Percentiles rank a stretch among this genome's conserved stretches.
Evolutionary conservation across 2,113 vertebrate genomes (phyloP).

Genomic region (Dinomys branickii): DNA sequence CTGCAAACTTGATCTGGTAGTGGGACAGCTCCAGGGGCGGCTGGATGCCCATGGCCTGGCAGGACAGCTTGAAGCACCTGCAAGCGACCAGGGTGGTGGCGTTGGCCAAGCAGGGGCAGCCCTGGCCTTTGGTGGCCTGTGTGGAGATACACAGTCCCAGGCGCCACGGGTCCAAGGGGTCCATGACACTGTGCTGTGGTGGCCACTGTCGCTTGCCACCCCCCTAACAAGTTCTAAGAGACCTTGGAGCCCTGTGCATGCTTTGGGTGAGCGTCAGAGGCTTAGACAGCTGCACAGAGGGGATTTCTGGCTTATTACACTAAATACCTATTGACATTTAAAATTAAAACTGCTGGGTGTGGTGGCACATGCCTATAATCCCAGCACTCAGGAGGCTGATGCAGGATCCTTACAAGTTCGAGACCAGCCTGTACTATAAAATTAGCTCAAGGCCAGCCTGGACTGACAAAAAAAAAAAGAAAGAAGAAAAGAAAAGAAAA

Average conservation of each 20-base stretch:
- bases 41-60: conserved; percentile 90
- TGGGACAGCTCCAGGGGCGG: conserved; percentile 94
- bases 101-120: neutral
- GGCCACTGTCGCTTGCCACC: neutral
- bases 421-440: no score
- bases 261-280: neutral
- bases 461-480: no score
- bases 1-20: conserved; percentile 91
- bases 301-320: neutral
- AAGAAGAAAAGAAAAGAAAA: no score
- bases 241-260: accelerated
- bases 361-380: no score
- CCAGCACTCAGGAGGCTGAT: no score
- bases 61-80: conserved; percentile 92
- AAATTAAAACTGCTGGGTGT: neutral
- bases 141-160: neutral
- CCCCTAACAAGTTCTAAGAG: neutral
- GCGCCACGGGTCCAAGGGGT: no score
- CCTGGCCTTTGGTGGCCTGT: neutral
- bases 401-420: no score
- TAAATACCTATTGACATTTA: neutral
- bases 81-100: neutral
- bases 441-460: no score
- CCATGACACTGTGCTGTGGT: accelerated
- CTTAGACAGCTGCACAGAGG: neutral